These are phyloP conservation scores for Enteromius paludinosus DNA, from an alignment of 2,797 vertebrate species.

Conservation along the genomic window DNA sequence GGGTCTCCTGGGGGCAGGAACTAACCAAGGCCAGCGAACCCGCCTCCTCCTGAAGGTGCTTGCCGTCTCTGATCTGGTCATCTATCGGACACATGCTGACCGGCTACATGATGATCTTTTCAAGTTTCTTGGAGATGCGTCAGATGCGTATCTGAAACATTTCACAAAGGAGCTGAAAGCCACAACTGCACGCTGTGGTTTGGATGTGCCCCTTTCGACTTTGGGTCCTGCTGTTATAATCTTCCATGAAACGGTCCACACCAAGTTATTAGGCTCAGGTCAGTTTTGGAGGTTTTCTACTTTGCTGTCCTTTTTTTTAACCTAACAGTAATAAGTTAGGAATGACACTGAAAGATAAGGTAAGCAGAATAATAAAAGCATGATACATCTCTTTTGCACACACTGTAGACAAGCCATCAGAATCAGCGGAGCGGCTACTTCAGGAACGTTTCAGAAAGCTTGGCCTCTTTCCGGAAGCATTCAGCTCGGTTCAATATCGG, in stretches of 20 bases:
- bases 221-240: conserved; percentile 96
- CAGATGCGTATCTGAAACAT: conserved; percentile 96
- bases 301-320: not conserved
- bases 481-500: conserved; percentile 96
- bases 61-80: conserved; percentile 95
- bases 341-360: not conserved
- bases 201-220: conserved; percentile 95
- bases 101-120: conserved; percentile 98
- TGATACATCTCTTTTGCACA: not conserved
- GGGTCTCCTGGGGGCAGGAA: conserved; percentile 92
- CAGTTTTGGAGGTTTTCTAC: conserved; percentile 56
- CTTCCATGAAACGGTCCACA: conserved; percentile 98
- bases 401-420: conserved; percentile 85
- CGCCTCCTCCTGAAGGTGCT: conserved; percentile 95
- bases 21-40: conserved; percentile 94
- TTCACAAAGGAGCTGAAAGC: conserved; percentile 97
- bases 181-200: conserved; percentile 93
- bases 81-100: conserved; percentile 97
- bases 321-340: not conserved
- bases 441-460: conserved; percentile 96
- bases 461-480: conserved; percentile 93
- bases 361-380: not conserved
- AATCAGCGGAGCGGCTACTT: conserved; percentile 92
- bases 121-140: conserved; percentile 98
- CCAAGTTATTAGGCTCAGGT: conserved; percentile 95